These are phyloP conservation scores for Adineta ricciae DNA, from an alignment of 2,888 invertebrate genomes.

Conservation along the genomic window DNA sequence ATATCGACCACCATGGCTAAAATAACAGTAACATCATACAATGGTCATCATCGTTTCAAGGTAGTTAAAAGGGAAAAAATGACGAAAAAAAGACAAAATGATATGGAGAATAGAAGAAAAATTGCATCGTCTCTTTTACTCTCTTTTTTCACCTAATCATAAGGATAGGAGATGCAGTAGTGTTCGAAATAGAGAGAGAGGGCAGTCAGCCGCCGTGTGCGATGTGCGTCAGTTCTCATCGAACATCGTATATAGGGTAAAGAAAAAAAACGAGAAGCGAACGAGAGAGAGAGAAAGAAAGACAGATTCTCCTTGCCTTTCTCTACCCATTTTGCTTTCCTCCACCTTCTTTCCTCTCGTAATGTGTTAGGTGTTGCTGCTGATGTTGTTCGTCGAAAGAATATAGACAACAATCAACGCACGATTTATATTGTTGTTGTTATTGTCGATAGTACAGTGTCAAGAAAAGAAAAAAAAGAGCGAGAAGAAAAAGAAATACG, in stretches of 20 bases:
- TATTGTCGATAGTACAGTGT: not conserved
- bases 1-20: slow-evolving; percentile 15
- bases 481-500: not conserved
- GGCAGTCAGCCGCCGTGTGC: not conserved
- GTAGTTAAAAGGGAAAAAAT: not conserved
- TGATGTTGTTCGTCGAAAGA: not conserved
- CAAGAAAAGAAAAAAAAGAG: not conserved
- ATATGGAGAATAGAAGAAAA: not conserved
- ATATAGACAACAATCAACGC: slow-evolving; percentile 9
- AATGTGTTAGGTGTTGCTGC: slow-evolving; percentile 9
- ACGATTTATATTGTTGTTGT: not conserved
- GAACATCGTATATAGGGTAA: not conserved
- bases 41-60: not conserved
- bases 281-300: not conserved
- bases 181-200: not conserved
- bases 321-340: slow-evolving; percentile 13
- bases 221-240: slow-evolving; percentile 13
- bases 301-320: slow-evolving; percentile 8
- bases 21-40: not conserved
- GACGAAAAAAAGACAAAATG: not conserved
- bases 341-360: not conserved
- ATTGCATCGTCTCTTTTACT: slow-evolving; percentile 4
- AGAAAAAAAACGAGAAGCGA: not conserved
- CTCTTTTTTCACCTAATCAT: slow-evolving; percentile 9
- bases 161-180: slow-evolving; percentile 5